Conservation (phyloP, 1,140 invertebrate genomes). For the Ceratosolen solmsi region DNA sequence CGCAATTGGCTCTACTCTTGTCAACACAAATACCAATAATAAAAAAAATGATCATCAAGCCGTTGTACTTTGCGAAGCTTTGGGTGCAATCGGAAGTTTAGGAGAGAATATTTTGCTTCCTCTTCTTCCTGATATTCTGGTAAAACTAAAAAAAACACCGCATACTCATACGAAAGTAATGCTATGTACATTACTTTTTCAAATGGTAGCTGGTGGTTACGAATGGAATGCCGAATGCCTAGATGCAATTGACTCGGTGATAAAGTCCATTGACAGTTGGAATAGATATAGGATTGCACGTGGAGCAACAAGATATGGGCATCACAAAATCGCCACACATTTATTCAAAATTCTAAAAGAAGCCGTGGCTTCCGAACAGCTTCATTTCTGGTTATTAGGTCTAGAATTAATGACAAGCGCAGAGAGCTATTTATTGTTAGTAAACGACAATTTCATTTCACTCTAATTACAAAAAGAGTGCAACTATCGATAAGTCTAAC, state of each 20-base stretch:
- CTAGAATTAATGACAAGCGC: slow-evolving; percentile 82
- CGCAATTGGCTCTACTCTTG: slow-evolving; percentile 75
- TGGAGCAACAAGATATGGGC: slow-evolving; percentile 88
- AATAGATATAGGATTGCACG: slow-evolving; percentile 89
- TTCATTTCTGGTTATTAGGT: slow-evolving; percentile 91
- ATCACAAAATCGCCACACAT: slow-evolving; percentile 81
- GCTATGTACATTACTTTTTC: slow-evolving; percentile 87
- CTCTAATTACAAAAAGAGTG: not conserved
- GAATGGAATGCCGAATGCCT: slow-evolving; percentile 76
- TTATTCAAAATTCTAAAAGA: slow-evolving; percentile 81
- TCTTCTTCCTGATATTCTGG: slow-evolving; percentile 76
- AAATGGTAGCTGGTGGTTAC: slow-evolving; percentile 81
- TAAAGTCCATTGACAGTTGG: slow-evolving; percentile 83
- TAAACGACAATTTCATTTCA: slow-evolving; percentile 29
- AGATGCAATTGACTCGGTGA: slow-evolving; percentile 75
- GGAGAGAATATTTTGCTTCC: slow-evolving; percentile 76
- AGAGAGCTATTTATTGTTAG: slow-evolving; percentile 74
- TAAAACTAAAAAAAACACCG: slow-evolving; percentile 70
- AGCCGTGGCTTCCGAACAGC: slow-evolving; percentile 89
- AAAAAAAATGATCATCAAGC: slow-evolving; percentile 66
- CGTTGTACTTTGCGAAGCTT: slow-evolving; percentile 77
- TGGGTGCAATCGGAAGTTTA: slow-evolving; percentile 83
- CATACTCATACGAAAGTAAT: slow-evolving; percentile 74
- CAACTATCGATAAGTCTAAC: not conserved
- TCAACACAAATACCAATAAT: slow-evolving; percentile 64